A percentile compares a stretch with the other conserved stretches of the same genome.
Conservation (phyloP, 2,113 vertebrate genomes). For the Scolopax mira region DNA sequence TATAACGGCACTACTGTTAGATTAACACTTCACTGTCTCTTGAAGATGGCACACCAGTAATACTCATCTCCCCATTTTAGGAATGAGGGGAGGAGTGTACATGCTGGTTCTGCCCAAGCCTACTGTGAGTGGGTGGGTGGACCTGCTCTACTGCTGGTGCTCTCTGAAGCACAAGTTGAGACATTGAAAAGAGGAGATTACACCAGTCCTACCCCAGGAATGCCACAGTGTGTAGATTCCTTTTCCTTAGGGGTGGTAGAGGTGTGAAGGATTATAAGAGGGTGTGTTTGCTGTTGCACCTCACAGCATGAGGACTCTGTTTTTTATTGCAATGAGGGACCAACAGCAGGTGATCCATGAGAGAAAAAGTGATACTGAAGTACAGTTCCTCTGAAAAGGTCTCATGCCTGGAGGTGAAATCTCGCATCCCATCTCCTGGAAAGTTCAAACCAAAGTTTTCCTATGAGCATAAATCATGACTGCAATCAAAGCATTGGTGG, state of each 20-base stretch:
- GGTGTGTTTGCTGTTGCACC: background rate
- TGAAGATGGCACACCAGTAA: background rate
- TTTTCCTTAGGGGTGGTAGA: background rate
- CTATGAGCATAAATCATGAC: background rate
- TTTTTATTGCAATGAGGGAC: background rate
- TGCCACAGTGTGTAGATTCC: background rate
- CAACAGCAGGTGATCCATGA: background rate
- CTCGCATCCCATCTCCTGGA: background rate
- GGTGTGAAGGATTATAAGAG: background rate
- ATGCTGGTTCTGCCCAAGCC: background rate
- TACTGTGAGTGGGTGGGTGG: background rate
- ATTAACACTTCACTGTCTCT: background rate
- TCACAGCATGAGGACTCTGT: background rate
- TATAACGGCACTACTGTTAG: background rate
- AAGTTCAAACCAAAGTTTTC: background rate
- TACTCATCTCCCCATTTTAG: background rate
- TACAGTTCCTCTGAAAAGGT: background rate
- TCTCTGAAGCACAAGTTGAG: background rate
- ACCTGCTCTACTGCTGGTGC: background rate
- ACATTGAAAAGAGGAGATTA: background rate
- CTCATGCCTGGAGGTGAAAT: background rate
- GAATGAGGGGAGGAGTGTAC: background rate
- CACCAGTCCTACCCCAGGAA: background rate
- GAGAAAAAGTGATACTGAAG: background rate
- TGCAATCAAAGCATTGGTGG: background rate